Evolutionary conservation across 2,113 vertebrate genomes (phyloP), one percentile per base, ranked within the genome.

Genomic region (Hemiprocne comata): DNA sequence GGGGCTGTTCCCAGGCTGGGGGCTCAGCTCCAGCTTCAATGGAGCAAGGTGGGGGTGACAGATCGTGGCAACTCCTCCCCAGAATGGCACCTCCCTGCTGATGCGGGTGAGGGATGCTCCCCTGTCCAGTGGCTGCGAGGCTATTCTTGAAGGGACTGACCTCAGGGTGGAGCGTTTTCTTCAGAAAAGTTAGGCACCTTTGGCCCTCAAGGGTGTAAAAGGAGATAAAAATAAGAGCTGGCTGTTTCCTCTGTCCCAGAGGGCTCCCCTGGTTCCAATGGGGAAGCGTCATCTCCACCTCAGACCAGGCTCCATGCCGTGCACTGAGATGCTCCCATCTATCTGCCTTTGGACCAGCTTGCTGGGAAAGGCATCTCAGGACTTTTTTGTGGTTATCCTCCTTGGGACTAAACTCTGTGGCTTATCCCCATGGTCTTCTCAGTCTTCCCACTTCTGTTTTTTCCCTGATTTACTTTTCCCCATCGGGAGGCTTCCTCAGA

Each of bases 71-170:
- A 3, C 28, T 38, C 8, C 13, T 26, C 53, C 65, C 69, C 46
- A 36, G 10, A 29, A 7, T 6, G 34, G 21, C 54, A 33, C 19
- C 17, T 51, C 24, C 34, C 46, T 26, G 7, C 44, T 4, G 4
- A n/a, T 11, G 51, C 1, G 0, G 9, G 24, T 0, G 17, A 28
- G 1, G n/a, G 46, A 9, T 18, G 16, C 21, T 73, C 29, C 50
- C 40, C 40, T 26, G 18, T 14, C 57, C 31, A 5, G 69, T 2
- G 1, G 18, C 42, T 38, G n/a, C 4, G 7, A 6, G 53, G 38
- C 31, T 40, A 9, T 64, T 87, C 58, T 71, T 33, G 23, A 11
- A 42, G 48, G 70, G 51, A 18, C 14, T n/a, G 34, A 12, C 26
- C 42, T 53, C 3, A 1, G 25, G 7, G 28, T n/a, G 17, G 11